A percentile compares a stretch with the other conserved stretches of the same genome.
Evolutionary conservation across 2,888 invertebrate genomes (phyloP).

Genomic region (Heliconius erato): DNA sequence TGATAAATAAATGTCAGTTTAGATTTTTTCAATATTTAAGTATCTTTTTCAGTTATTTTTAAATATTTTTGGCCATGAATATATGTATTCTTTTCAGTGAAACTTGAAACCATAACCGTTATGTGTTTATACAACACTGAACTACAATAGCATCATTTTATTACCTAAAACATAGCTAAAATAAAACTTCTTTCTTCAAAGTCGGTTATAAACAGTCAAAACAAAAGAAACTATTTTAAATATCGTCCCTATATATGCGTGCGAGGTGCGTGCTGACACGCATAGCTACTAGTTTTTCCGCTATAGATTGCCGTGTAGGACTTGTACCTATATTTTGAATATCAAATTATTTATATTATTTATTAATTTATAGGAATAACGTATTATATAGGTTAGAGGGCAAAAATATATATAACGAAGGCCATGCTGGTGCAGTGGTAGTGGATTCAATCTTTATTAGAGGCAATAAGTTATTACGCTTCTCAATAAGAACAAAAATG

Average conservation of each 20-base stretch:
- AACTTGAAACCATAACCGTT: too few species aligned
- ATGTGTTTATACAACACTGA: not conserved
- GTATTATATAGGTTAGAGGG: not conserved
- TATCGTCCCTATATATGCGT: not conserved
- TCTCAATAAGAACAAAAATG: too few species aligned
- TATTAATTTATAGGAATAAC: not conserved
- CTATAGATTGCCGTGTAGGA: constrained; percentile 27
- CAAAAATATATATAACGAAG: too few species aligned
- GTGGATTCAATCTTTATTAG: too few species aligned
- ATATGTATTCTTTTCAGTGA: too few species aligned
- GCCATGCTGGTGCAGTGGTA: too few species aligned
- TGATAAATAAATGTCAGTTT: too few species aligned
- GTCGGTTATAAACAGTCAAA: constrained; percentile 13
- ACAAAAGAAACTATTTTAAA: constrained; percentile 26
- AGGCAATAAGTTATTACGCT: too few species aligned
- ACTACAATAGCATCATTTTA: not conserved
- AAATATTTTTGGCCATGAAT: too few species aligned
- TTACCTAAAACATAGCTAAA: not conserved
- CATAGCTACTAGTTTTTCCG: constrained; percentile 15
- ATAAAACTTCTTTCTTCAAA: not conserved
- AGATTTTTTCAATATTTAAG: too few species aligned
- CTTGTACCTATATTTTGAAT: constrained; percentile 15
- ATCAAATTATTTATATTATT: not conserved
- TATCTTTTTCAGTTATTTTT: too few species aligned
- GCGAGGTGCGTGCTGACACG: constrained; percentile 30